phyloP scores from a whole-genome alignment of 2,888 invertebrate genomes.

The Mythimna pallens region DNA sequence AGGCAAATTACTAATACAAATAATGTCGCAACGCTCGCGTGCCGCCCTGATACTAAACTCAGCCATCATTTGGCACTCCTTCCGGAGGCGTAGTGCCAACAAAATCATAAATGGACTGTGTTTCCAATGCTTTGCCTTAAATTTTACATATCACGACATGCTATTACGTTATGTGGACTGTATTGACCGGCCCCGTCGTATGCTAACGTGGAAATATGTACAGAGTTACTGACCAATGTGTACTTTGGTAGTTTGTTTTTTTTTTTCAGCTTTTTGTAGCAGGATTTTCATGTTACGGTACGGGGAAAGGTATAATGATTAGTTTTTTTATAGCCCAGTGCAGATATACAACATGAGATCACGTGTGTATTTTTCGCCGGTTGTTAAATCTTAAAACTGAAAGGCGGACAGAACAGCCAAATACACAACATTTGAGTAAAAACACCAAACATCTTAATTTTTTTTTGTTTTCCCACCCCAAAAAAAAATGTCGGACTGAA shows the following conservation, averaged over 20 bases:
- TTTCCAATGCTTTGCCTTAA: slow-evolving; percentile 65
- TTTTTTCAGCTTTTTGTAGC: not conserved
- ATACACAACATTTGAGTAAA: no score
- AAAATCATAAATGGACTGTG: slow-evolving; percentile 64
- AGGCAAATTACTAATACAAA: slow-evolving; percentile 49
- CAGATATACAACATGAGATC: not conserved
- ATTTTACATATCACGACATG: slow-evolving; percentile 67
- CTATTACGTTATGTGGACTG: slow-evolving; percentile 58
- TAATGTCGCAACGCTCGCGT: slow-evolving; percentile 64
- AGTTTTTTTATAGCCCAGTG: not conserved
- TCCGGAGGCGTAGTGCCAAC: slow-evolving; percentile 72
- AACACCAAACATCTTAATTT: no score
- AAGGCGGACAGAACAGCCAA: no score
- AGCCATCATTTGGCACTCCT: slow-evolving; percentile 76
- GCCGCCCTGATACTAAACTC: slow-evolving; percentile 59
- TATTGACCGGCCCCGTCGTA: slow-evolving; percentile 19
- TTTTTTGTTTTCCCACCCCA: no score
- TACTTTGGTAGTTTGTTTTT: not conserved
- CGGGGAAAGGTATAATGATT: not conserved
- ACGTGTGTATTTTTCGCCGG: not conserved
- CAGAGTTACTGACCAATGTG: not conserved
- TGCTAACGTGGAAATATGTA: not conserved
- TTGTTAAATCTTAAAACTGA: no score
- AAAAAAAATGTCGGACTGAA: not conserved
- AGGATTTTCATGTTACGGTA: not conserved